A percentile compares a stretch with the other conserved stretches of the same genome.
These are phyloP conservation scores for Bubo blakistoni DNA, from an alignment of 2,113 vertebrate species.

Conservation along the genomic window DNA sequence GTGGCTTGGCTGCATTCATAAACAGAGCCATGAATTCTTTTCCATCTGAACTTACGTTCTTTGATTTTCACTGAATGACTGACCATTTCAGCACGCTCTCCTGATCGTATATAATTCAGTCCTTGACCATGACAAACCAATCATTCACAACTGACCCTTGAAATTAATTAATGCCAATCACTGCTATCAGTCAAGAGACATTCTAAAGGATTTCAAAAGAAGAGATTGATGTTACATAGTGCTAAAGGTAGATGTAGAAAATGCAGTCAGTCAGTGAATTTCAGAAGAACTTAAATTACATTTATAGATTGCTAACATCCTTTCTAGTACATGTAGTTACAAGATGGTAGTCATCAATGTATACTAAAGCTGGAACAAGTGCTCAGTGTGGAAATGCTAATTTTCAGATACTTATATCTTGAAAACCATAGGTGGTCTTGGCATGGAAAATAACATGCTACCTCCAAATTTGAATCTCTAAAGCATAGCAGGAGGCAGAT, in stretches of 20 bases:
- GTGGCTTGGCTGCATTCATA: conserved; percentile 39
- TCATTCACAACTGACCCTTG: conserved; percentile 70
- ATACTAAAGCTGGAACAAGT: conserved; percentile 61
- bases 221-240: not conserved
- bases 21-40: conserved; percentile 13
- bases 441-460: conserved; percentile 77
- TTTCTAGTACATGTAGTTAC: not conserved
- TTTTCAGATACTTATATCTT: conserved; percentile 77
- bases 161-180: conserved; percentile 48
- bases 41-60: conserved; percentile 40
- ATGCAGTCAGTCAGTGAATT: not conserved
- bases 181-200: conserved; percentile 21
- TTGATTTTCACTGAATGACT: conserved; percentile 39
- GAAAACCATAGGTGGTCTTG: conserved; percentile 81
- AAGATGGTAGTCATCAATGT: conserved; percentile 43
- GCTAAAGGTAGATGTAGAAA: conserved; percentile 15
- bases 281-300: conserved; percentile 8
- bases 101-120: conserved; percentile 63
- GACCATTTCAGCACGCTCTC: conserved; percentile 39
- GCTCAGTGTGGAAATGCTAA: conserved; percentile 75
- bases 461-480: conserved; percentile 77
- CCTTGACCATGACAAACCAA: conserved; percentile 69
- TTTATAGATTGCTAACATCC: conserved; percentile 20
- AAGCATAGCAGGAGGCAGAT: conserved; percentile 76
- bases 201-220: conserved; percentile 26